Conservation (phyloP, 2,797 vertebrate species). For the Antrozous pallidus region DNA sequence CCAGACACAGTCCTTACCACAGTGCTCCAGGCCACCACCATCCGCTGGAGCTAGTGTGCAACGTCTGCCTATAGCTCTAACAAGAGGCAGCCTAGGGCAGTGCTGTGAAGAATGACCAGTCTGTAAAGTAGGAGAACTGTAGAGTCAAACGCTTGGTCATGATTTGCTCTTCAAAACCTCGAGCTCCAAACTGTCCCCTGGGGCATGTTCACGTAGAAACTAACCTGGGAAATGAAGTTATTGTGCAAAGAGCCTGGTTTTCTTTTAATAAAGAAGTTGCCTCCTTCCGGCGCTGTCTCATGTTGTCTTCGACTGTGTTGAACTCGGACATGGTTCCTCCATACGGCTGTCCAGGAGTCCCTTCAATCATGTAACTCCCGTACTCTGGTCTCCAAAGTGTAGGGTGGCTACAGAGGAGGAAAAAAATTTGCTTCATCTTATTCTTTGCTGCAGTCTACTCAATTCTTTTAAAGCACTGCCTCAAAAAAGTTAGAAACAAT, state of each 20-base stretch:
- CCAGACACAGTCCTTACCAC: background rate
- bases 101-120: background rate
- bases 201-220: background rate
- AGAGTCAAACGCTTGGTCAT: background rate
- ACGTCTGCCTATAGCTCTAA: background rate
- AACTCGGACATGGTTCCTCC: conserved; percentile 99
- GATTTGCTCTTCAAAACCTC: background rate
- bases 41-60: background rate
- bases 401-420: conserved; percentile 88
- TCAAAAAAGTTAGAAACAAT: conserved; percentile 34
- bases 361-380: conserved; percentile 98
- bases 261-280: conserved; percentile 89
- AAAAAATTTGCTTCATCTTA: conserved; percentile 3
- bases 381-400: conserved; percentile 99
- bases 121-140: background rate
- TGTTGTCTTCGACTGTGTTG: conserved; percentile 98
- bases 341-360: conserved; percentile 96
- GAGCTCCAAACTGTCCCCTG: background rate
- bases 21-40: rapidly evolving
- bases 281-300: conserved; percentile 93
- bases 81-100: background rate
- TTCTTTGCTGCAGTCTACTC: background rate
- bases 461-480: background rate
- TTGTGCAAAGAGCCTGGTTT: conserved; percentile 91
- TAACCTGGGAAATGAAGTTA: conserved; percentile 97